phyloP scores from a whole-genome alignment of 2,888 invertebrate species.

The Salpingus planirostris region DNA sequence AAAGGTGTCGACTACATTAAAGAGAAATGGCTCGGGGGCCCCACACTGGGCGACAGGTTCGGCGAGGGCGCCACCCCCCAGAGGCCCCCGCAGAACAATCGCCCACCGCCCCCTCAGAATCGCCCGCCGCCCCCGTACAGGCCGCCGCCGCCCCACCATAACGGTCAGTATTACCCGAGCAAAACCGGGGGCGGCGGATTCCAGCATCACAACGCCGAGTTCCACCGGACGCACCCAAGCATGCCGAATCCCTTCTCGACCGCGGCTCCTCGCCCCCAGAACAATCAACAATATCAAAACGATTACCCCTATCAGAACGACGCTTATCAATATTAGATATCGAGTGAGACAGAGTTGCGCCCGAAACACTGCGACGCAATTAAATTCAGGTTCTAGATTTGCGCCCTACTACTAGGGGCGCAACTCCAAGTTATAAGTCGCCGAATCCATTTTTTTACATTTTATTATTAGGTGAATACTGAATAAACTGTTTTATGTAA shows the following conservation, averaged over 20 bases:
- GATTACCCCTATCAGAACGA: too few relatives aligned
- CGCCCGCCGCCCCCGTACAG: not conserved
- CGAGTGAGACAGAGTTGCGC: too few relatives aligned
- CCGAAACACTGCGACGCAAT: too few relatives aligned
- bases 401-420: too few relatives aligned
- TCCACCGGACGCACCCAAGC: constrained; percentile 16
- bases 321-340: constrained; percentile 6
- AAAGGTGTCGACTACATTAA: constrained; percentile 37
- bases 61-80: constrained; percentile 1
- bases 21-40: constrained; percentile 26
- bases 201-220: constrained; percentile 14
- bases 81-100: not conserved
- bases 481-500: too few relatives aligned
- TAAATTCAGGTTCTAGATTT: too few relatives aligned
- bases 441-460: too few relatives aligned
- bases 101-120: not conserved
- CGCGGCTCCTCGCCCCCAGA: constrained; percentile 2
- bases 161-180: not conserved
- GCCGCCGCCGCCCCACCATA: not conserved
- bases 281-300: constrained; percentile 5
- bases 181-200: constrained; percentile 2
- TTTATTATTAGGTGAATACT: too few relatives aligned
- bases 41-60: constrained; percentile 8
- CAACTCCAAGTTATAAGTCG: too few relatives aligned
- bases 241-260: constrained; percentile 17